Evolutionary conservation across 2,797 vertebrate genomes (phyloP), one percentile per base, ranked within the genome.

Genomic region (Gymnodraco acuticeps): DNA sequence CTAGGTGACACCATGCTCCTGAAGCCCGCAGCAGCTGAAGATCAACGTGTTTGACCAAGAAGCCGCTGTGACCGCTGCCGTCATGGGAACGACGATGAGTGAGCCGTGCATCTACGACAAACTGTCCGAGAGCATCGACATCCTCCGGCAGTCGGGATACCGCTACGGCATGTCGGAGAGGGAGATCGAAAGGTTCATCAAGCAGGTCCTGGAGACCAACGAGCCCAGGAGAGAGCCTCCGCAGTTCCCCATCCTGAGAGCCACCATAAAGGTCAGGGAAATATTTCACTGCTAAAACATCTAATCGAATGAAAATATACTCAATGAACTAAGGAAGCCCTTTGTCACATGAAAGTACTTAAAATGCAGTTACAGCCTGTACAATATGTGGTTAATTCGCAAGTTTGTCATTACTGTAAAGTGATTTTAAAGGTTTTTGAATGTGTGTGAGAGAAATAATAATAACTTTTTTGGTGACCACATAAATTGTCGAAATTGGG

Each of bases 31-130:
- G 69, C 63, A 11, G 73, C 67, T 59, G 64, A 54, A 74, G 42
- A 55, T n/a, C 7, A 0, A 72, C 54, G 1, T 0, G 31, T 66
- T 78, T 79, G 53, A 88, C 31, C 0, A 0, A 73, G 3, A 60
- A 43, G 20, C 43, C 6, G 41, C 62, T 0, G 1, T 19, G 52
- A 17, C 54, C 0, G 53, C 80, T 2, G 71, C 46, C 33, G 87
- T 82, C 92, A 99, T 98, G 97, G 97, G 97, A 82, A 95, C 96
- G 7, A 95, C 95, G 0, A 92, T 94, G 85, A 97, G 95, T 1
- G 97, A 98, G 82, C 95, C 97, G 64, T 98, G 97, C 75, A 97
- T 99, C 90, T 98, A 98, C 62, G 97, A 99, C 93, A 98, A 97
- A 80, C 95, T 99, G 41, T 96, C 97, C 0, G 97, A 98, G 89